Evolutionary conservation across 2,888 invertebrate genomes (phyloP), one percentile per base, ranked within the genome.

Genomic region (Lobophora halterata): DNA sequence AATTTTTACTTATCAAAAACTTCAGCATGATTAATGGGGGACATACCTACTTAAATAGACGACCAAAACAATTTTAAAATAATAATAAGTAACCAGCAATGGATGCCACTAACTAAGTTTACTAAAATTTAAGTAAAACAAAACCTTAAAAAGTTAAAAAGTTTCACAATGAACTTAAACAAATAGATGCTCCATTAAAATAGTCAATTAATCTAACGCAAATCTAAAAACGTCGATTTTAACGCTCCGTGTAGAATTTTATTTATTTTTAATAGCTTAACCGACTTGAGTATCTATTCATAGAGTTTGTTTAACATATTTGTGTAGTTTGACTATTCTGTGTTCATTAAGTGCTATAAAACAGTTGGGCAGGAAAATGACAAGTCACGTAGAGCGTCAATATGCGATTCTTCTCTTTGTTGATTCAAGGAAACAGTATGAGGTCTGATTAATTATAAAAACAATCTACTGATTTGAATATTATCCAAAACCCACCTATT

Each of bases 281-380:
- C 34, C 33, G 26, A 35, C 32, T 38, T 43, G 16, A 42, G 52
- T 65, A 67, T 70, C 70, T 71, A 71, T 73, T 67, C 69, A 69
- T 71, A 75, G 49, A 59, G 39, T 45, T 46, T 60, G 61, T 70
- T 72, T 67, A 65, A 69, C 63, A 61, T 60, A 61, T 67, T 62
- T 59, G 58, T 65, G n/a, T n/a, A n/a, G 61, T 70, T 72, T 67
- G 65, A 69, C 63, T 60, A 59, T 60, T 67, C 61, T 59, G 58
- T 65, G 58, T 65, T 42, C 58, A 65, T 60, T 66, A 65, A 60
- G 65, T 65, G 55, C 48, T 44, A 52, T 49, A 58, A 51, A 51
- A 47, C 50, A 55, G 49, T 53, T 48, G 52, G 51, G 57, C 59
- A 58, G 53, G 58, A 57, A 56, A 55, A 56, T 47, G 44, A 48